phyloP scores from a whole-genome alignment of 2,888 invertebrate genomes.

The Nezara viridula region DNA sequence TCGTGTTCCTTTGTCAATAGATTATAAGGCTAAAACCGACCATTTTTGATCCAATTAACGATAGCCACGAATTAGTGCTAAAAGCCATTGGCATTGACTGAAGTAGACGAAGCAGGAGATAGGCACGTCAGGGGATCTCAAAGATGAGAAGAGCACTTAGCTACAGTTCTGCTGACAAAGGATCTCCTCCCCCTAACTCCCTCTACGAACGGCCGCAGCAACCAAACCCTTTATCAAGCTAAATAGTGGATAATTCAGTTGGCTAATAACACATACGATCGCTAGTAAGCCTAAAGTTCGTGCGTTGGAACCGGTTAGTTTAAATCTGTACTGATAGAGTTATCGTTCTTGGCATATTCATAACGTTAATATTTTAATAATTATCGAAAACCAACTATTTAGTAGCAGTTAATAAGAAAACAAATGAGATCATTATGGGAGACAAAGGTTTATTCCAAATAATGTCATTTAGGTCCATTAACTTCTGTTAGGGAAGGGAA shows the following conservation, averaged over 20 bases:
- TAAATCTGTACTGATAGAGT: not conserved
- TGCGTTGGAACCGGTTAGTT: not conserved
- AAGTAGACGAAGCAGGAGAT: not conserved
- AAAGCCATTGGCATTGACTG: not conserved
- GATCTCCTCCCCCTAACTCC: not conserved
- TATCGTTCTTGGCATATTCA: no score
- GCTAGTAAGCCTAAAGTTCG: not conserved
- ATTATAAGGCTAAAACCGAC: not conserved
- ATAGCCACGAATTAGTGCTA: not conserved
- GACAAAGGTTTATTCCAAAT: no score
- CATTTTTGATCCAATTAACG: not conserved
- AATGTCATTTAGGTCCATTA: no score
- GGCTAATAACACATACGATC: not conserved
- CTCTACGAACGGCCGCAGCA: not conserved
- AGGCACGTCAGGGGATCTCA: not conserved
- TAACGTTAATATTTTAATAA: no score
- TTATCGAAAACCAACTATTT: no score
- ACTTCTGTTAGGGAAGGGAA: no score
- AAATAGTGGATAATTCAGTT: constrained; percentile 20
- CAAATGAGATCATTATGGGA: no score
- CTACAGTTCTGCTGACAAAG: constrained; percentile 13
- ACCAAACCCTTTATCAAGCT: not conserved
- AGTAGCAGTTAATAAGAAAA: no score
- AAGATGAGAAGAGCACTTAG: constrained; percentile 35
- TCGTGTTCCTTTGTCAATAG: no score